A percentile compares a stretch with the other conserved stretches of the same genome.
Conservation (phyloP, 1,140 invertebrate genomes). For the Lanistes nyassanus region DNA sequence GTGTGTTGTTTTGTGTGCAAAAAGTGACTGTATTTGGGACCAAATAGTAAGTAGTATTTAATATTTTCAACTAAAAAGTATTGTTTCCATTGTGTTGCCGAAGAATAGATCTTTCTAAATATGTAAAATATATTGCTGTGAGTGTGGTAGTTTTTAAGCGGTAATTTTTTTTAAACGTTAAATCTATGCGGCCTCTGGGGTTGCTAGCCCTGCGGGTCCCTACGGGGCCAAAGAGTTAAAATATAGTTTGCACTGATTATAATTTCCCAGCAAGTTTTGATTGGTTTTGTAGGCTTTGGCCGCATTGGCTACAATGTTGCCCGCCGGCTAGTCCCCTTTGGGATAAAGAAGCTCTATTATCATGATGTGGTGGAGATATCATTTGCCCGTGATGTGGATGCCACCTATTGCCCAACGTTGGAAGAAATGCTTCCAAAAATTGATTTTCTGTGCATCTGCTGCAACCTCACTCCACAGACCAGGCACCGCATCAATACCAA, state of each 20-base stretch:
- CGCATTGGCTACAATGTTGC: constrained; percentile 77
- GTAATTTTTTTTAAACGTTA: no score
- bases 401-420: constrained; percentile 73
- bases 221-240: no score
- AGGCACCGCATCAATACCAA: constrained; percentile 45
- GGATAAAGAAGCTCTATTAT: constrained; percentile 77
- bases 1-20: no score
- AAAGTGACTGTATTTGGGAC: no score
- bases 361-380: constrained; percentile 74
- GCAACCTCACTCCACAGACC: constrained; percentile 55
- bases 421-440: constrained; percentile 51
- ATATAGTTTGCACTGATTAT: background rate
- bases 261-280: background rate
- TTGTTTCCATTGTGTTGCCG: no score
- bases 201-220: no score
- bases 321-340: constrained; percentile 76
- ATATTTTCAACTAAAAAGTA: no score
- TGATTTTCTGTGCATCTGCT: constrained; percentile 64
- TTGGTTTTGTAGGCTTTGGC: constrained; percentile 73
- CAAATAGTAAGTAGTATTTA: no score
- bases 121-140: no score
- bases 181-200: no score
- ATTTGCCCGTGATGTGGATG: constrained; percentile 73
- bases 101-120: no score
- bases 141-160: no score